Conservation (phyloP, 2,113 vertebrate species). For the Siniperca knerii region DNA sequence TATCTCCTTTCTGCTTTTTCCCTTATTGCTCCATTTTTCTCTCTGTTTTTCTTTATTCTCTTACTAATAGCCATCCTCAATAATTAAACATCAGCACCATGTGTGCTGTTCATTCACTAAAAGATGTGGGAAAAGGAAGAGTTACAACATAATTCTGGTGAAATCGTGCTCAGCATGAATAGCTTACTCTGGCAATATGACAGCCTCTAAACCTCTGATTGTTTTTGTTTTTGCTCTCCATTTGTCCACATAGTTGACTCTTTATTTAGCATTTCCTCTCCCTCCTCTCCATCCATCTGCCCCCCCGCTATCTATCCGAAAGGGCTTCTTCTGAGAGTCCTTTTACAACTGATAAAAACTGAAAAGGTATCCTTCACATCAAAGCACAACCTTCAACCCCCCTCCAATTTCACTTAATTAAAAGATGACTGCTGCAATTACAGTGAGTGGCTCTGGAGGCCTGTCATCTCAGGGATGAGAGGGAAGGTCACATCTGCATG, state of each 20-base stretch:
- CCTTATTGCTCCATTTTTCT: background rate
- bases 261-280: slow-evolving; percentile 58
- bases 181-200: slow-evolving; percentile 19
- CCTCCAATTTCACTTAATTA: slow-evolving; percentile 76
- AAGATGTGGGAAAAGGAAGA: slow-evolving; percentile 6
- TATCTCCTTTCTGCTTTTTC: slow-evolving; percentile 39
- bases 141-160: background rate
- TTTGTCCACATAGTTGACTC: slow-evolving; percentile 47
- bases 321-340: slow-evolving; percentile 38
- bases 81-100: background rate
- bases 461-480: slow-evolving; percentile 69
- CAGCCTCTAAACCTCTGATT: slow-evolving; percentile 29
- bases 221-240: slow-evolving; percentile 40
- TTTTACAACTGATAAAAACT: slow-evolving; percentile 67
- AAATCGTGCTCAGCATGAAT: background rate
- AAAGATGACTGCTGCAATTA: slow-evolving; percentile 79
- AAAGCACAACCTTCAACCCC: slow-evolving; percentile 67
- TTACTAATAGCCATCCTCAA: background rate
- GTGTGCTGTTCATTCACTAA: background rate
- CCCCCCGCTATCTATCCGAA: slow-evolving; percentile 25
- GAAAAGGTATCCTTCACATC: slow-evolving; percentile 69
- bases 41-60: slow-evolving; percentile 7
- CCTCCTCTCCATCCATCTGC: slow-evolving; percentile 37
- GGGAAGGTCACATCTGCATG: slow-evolving; percentile 75
- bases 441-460: slow-evolving; percentile 67